Evolutionary conservation across 2,797 vertebrate species (phyloP), one percentile per base, ranked within the genome.

Genomic region (Esox masquinongy): DNA sequence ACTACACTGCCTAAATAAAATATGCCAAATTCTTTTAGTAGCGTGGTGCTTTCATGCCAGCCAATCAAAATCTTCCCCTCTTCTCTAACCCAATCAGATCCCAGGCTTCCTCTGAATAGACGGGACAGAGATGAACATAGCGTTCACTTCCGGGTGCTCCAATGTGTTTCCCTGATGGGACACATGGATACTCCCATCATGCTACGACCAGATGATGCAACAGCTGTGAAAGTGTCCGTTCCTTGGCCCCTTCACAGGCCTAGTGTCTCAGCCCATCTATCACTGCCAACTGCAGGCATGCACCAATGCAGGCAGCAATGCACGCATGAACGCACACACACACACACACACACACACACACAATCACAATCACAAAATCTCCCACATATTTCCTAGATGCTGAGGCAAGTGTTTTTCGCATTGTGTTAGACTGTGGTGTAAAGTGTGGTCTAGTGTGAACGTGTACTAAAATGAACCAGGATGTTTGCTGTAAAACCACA

Each of bases 131-230:
- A 0, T 9, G 43, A 74, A 64, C 2, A 24, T 16, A 31, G 59
- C 12, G 67, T 77, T 75, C 63, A 68, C 79, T 79, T 61, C 73
- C 61, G 43, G 74, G 72, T 70, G 74, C 8, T 36, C 39, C 61
- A 72, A 80, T 78, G 72, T 49, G 56, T 73, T 73, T 80, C 53
- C 73, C 63, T 47, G 26, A 56, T 64, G 36, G 63, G 56, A 49
- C 77, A 84, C 66, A 75, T 78, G 77, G 67, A 80, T 70, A 51
- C 78, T 88, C 77, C 83, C 72, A 64, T 70, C 81, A 81, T 63
- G 36, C 50, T 36, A 56, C 76, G 75, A 73, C 77, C 56, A 81
- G 80, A 90, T 90, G 87, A 93, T 84, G 89, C 90, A 92, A 92
- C 90, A 88, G 81, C 88, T 87, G 81, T 77, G 77, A 80, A 89